These are phyloP conservation scores for Papilio glaucus DNA, from an alignment of 1,140 invertebrate species.

Conservation along the genomic window DNA sequence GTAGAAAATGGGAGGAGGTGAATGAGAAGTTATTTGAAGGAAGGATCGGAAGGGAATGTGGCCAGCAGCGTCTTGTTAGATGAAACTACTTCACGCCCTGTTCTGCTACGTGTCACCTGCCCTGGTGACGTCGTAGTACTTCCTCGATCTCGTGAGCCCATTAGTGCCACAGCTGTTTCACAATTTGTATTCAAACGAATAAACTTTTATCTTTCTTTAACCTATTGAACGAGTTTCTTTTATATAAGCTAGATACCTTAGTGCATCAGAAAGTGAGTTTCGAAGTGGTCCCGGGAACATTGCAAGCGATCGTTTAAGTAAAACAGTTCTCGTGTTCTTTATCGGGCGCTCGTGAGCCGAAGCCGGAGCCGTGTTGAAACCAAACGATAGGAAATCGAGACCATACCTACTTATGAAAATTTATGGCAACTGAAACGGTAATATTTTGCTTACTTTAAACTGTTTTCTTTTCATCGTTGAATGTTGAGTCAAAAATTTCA, in stretches of 20 bases:
- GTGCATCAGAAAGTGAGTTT: slow-evolving; percentile 50
- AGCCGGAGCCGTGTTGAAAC: slow-evolving; percentile 45
- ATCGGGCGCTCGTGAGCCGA: slow-evolving; percentile 63
- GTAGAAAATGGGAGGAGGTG: no score
- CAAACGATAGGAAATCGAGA: slow-evolving; percentile 54
- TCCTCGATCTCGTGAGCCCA: no score
- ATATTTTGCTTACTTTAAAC: slow-evolving; percentile 1
- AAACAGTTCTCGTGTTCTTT: slow-evolving; percentile 74
- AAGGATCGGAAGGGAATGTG: no score
- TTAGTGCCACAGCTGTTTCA: no score
- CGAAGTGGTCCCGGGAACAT: slow-evolving; percentile 50
- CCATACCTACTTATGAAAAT: slow-evolving; percentile 49
- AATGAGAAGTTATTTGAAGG: no score
- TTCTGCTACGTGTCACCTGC: no score
- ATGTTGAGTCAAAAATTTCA: neutral
- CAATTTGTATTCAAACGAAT: no score
- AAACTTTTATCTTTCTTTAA: no score
- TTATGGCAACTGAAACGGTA: slow-evolving; percentile 41
- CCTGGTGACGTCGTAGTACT: no score
- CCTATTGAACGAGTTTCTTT: neutral
- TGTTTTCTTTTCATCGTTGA: neutral
- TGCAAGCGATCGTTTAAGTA: slow-evolving; percentile 67
- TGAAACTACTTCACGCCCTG: no score
- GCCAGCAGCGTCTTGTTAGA: no score
- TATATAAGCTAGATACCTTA: neutral